Conservation (phyloP, 2,888 invertebrate genomes). For the Apoderus coryli region DNA sequence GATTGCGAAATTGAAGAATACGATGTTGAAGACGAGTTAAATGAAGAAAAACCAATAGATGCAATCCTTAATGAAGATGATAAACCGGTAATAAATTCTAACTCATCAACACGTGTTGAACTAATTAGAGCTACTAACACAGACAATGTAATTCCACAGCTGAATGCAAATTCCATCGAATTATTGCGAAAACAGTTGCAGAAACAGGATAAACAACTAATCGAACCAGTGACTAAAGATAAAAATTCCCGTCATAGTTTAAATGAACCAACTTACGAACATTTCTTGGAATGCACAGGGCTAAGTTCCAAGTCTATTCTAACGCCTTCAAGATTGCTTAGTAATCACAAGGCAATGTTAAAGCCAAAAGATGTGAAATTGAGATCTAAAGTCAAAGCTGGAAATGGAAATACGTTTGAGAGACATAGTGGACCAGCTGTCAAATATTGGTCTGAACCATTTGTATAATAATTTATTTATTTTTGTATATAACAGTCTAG, state of each 20-base stretch:
- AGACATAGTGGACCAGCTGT: slow-evolving; percentile 32
- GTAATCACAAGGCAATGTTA: slow-evolving; percentile 59
- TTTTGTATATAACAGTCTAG: no score
- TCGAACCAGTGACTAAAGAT: not conserved
- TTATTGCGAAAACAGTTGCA: slow-evolving; percentile 28
- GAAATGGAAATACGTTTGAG: slow-evolving; percentile 35
- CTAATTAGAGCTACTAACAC: slow-evolving; percentile 24
- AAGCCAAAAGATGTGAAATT: slow-evolving; percentile 68
- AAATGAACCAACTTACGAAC: slow-evolving; percentile 46
- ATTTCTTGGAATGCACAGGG: slow-evolving; percentile 65
- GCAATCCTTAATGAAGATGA: not conserved
- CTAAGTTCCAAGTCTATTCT: slow-evolving; percentile 66
- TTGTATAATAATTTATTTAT: slow-evolving; percentile 26
- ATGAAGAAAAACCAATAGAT: slow-evolving; percentile 12
- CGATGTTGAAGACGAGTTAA: slow-evolving; percentile 21
- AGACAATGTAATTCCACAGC: slow-evolving; percentile 21
- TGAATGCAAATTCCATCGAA: slow-evolving; percentile 25
- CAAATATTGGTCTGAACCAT: slow-evolving; percentile 33
- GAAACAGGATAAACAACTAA: slow-evolving; percentile 28
- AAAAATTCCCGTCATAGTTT: not conserved
- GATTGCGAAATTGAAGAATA: slow-evolving; percentile 46
- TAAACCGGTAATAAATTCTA: not conserved
- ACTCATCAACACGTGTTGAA: slow-evolving; percentile 21
- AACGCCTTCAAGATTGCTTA: slow-evolving; percentile 49
- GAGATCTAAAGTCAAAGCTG: slow-evolving; percentile 49